Base-by-base conservation (phyloP, 2,797 vertebrate species). In the Cryptoprocta ferox region DNA sequence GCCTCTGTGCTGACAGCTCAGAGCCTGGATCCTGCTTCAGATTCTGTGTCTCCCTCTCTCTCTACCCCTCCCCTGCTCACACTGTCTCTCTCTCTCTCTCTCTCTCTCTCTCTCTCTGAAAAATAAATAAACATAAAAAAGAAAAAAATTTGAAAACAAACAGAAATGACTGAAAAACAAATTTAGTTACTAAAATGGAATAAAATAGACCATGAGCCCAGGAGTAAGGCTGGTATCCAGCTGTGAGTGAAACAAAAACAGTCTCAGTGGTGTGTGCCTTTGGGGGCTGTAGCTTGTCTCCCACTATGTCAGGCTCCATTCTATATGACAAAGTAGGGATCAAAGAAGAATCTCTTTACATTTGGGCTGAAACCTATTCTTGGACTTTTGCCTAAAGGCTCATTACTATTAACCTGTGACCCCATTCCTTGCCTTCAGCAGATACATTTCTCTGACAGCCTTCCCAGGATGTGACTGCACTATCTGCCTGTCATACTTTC, bases 111-210 rank as follows among this genome's bases (percentile, higher is more conserved):
- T 59, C 56, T 59, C 56, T 59, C 56, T 59, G 56, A 59, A 7
- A 59, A 59, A 59, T 59, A 59, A 59, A 9, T 8, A 59, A 9
- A 59, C 56, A 59, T 59, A 21, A 59, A 59, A 24, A 24, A 59
- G 21, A 56, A 59, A 24, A 59, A 59, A 59, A 50, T 4, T 50
- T 53, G 50, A 53, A 96, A 90, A 86, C 39, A 63, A 63, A 30
- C 24, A 81, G 45, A 66, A 90, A 80, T 73, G 32, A 89, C 18
- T 83, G 18, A 89, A 95, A 96, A 96, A 39, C 26, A 82, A 81
- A 59, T 61, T 32, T 39, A 35, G 11, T 85, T 88, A 63, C 48
- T 50, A 73, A 93, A 89, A 66, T 56, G 19, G 16, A 78, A 56
- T 88, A 85, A 87, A 30, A 14, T 24, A 86, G 28, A 75, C 14